Evolutionary conservation across 2,888 invertebrate genomes (phyloP).

Genomic region (Hyposoter dolosus): DNA sequence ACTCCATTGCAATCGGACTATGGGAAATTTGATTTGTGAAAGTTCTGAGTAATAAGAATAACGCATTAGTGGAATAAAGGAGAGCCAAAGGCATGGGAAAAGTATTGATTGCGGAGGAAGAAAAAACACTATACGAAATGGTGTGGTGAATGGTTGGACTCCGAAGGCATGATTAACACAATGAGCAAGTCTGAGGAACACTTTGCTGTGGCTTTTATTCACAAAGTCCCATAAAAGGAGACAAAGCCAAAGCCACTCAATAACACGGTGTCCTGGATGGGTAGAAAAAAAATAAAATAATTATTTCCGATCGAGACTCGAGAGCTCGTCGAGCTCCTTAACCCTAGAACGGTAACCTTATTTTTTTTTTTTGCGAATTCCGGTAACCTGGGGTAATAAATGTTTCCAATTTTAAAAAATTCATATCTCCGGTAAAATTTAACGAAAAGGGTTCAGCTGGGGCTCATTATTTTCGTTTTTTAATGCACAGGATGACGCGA

Average conservation of each 20-base stretch:
- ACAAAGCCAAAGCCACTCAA: not conserved
- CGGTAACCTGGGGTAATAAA: no score
- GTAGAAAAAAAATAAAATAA: not conserved
- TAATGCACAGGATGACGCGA: no score
- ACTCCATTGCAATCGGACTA: slow-evolving; percentile 17
- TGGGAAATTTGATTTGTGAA: not conserved
- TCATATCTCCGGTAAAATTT: no score
- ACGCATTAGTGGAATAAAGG: slow-evolving; percentile 28
- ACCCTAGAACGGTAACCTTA: no score
- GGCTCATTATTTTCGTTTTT: no score
- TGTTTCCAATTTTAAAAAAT: no score
- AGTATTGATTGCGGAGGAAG: not conserved
- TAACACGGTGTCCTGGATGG: not conserved
- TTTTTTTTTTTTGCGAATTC: no score
- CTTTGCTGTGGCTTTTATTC: not conserved
- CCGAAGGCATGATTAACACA: not conserved
- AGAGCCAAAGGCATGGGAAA: slow-evolving; percentile 4
- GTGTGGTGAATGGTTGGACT: not conserved
- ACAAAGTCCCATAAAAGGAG: not conserved
- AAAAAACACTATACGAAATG: not conserved
- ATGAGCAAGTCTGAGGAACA: not conserved
- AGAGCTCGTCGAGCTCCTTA: not conserved
- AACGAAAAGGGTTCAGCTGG: no score
- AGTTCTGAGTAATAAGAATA: slow-evolving; percentile 1
- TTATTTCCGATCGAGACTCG: not conserved